These are phyloP conservation scores for Gallinago media DNA, from an alignment of 2,113 vertebrate genomes.

Conservation along the genomic window DNA sequence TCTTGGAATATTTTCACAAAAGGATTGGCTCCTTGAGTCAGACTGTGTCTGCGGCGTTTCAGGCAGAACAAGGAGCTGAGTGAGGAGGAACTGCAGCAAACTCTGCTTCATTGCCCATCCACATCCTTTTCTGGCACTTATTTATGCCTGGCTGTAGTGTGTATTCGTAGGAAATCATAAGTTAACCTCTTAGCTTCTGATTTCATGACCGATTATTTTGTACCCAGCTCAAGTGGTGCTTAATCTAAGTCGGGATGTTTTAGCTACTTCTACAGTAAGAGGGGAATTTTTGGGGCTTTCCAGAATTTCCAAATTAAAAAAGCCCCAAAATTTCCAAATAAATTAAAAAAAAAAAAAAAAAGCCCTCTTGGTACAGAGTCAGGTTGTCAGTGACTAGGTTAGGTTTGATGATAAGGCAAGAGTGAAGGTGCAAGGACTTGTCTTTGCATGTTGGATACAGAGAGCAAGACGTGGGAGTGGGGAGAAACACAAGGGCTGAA, in stretches of 20 bases:
- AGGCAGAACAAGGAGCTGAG: constrained; percentile 33
- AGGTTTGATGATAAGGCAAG: not conserved
- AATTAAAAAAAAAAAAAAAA: not conserved
- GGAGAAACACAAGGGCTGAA: not conserved
- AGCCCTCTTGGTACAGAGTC: not conserved
- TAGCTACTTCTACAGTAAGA: not conserved
- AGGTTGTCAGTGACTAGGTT: not conserved
- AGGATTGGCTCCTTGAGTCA: constrained; percentile 10
- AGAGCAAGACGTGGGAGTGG: not conserved
- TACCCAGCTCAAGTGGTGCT: not conserved
- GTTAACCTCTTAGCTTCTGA: constrained; percentile 44
- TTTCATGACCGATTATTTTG: not conserved
- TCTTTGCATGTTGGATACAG: not conserved
- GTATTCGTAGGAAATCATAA: constrained; percentile 3
- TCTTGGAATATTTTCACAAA: constrained; percentile 51
- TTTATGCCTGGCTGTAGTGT: not conserved
- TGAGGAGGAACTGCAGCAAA: constrained; percentile 21
- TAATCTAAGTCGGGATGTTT: not conserved
- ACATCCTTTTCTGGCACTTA: constrained; percentile 51
- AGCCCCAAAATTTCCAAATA: not conserved
- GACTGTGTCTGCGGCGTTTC: not conserved
- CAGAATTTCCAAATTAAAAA: not conserved
- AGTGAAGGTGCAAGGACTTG: not conserved
- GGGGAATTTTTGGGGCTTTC: not conserved
- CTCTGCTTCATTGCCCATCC: constrained; percentile 45